Evolutionary conservation across 2,888 invertebrate species (phyloP).

Genomic region (Cantharis lateralis): DNA sequence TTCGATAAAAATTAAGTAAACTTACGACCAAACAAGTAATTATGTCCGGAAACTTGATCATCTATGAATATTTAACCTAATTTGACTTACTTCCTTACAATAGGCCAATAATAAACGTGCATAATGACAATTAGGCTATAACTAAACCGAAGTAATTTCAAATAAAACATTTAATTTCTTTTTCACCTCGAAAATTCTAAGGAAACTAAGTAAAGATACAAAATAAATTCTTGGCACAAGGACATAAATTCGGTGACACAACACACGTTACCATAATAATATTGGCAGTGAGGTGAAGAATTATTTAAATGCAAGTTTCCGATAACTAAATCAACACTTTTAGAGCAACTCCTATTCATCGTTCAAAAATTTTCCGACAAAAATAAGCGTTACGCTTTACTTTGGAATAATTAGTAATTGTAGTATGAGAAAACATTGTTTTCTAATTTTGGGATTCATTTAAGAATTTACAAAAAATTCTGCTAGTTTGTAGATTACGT

Average conservation of each 20-base stretch:
- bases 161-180: background rate
- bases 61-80: background rate
- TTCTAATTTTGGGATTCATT: no score
- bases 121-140: background rate
- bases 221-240: background rate
- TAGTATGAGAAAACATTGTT: no score
- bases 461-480: no score
- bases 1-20: background rate
- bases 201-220: background rate
- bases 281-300: background rate
- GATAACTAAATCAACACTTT: background rate
- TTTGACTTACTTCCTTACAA: slow-evolving; percentile 1
- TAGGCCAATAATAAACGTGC: background rate
- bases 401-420: no score
- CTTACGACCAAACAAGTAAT: background rate
- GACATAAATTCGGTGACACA: background rate
- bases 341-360: background rate
- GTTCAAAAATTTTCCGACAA: background rate
- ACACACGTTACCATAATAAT: background rate
- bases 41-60: background rate
- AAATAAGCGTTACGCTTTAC: no score
- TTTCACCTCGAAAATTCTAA: background rate
- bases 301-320: background rate
- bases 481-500: no score
- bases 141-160: background rate